These are phyloP conservation scores for Urocolius indicus DNA, from an alignment of 2,113 vertebrate genomes.

Conservation along the genomic window DNA sequence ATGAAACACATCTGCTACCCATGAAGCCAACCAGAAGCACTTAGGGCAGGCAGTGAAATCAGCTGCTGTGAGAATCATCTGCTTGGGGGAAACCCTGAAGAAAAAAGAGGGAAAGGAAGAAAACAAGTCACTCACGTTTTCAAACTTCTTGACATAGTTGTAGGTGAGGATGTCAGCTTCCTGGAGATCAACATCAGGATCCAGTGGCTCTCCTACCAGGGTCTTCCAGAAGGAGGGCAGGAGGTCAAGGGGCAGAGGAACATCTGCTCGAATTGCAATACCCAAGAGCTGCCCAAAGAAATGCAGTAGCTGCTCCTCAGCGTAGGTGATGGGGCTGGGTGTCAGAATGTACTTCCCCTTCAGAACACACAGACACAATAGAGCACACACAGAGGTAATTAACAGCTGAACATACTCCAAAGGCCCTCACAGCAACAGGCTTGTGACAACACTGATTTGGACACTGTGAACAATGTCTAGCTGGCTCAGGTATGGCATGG, in stretches of 20 bases:
- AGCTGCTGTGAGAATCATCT: accelerated
- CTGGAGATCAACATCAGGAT: constrained; percentile 90
- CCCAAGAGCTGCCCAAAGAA: constrained; percentile 96
- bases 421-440: not conserved
- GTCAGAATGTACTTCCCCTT: constrained; percentile 96
- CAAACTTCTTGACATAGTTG: constrained; percentile 95
- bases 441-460: not conserved
- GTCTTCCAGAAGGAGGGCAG: constrained; percentile 97
- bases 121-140: constrained; percentile 79
- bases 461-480: accelerated
- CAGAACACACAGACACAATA: not conserved
- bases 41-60: accelerated
- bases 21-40: accelerated
- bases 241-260: constrained; percentile 94
- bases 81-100: too few species aligned
- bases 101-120: not conserved
- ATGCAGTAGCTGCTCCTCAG: constrained; percentile 95
- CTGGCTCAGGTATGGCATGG: not conserved
- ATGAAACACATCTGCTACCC: not conserved
- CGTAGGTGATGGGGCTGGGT: constrained; percentile 91
- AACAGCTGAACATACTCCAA: accelerated
- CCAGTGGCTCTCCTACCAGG: constrained; percentile 88
- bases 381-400: not conserved
- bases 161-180: constrained; percentile 95
- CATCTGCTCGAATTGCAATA: constrained; percentile 92